Conservation (phyloP, 2,113 vertebrate species). For the Nycticebus coucang region DNA sequence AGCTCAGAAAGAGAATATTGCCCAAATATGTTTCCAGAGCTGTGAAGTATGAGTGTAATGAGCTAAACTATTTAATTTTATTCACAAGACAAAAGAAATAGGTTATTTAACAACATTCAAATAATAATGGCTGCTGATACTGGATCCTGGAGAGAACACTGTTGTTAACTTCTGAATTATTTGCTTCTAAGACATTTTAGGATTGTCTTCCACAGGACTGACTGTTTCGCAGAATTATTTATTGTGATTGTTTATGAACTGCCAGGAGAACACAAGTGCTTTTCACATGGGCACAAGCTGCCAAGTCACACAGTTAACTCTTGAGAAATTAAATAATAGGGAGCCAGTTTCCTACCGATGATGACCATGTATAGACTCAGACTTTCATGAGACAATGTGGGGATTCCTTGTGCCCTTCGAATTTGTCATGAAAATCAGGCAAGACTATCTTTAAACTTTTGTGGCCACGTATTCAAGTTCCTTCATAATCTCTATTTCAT, state of each 20-base stretch:
- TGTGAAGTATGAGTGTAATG: constrained; percentile 33
- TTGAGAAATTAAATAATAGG: constrained; percentile 34
- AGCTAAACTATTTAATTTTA: constrained; percentile 53
- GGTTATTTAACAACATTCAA: constrained; percentile 21
- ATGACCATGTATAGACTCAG: not conserved
- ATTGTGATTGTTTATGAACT: constrained; percentile 11
- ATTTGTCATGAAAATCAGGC: constrained; percentile 28
- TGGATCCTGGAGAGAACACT: not conserved
- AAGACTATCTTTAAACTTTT: constrained; percentile 38
- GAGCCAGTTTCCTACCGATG: constrained; percentile 4
- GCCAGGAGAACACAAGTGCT: not conserved
- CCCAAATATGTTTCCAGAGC: constrained; percentile 45
- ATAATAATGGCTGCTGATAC: not conserved
- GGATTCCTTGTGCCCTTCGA: constrained; percentile 54
- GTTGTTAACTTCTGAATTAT: constrained; percentile 3
- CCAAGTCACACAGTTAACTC: not conserved
- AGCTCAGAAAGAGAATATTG: constrained; percentile 56
- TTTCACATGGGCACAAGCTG: not conserved
- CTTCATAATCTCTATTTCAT: constrained; percentile 52
- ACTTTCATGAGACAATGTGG: constrained; percentile 26
- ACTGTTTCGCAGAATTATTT: constrained; percentile 38
- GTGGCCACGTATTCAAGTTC: not conserved
- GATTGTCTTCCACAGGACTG: not conserved
- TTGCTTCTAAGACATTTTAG: constrained; percentile 18
- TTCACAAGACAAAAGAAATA: constrained; percentile 26